Evolutionary conservation across 2,888 invertebrate genomes (phyloP).

Genomic region (Pasiphila rectangulata): DNA sequence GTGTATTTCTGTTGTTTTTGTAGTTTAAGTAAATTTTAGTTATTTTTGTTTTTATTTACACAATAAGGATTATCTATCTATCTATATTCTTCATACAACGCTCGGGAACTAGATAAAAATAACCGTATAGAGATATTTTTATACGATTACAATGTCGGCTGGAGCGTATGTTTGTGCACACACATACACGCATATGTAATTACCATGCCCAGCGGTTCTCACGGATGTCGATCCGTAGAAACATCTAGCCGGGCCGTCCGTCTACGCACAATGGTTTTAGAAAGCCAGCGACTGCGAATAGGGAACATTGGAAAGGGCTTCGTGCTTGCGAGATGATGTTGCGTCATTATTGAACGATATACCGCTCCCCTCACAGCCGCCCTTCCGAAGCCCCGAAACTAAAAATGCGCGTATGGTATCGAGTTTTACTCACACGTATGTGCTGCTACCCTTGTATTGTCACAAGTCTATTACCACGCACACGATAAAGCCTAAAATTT

Average conservation of each 20-base stretch:
- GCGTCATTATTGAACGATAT: constrained; percentile 67
- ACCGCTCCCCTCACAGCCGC: constrained; percentile 40
- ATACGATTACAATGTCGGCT: constrained; percentile 9
- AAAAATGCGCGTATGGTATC: constrained; percentile 47
- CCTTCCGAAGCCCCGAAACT: constrained; percentile 36
- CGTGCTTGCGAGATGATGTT: constrained; percentile 68
- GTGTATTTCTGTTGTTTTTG: no score
- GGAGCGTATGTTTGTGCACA: constrained; percentile 26
- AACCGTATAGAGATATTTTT: constrained; percentile 18
- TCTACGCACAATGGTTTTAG: constrained; percentile 74
- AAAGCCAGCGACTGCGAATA: constrained; percentile 77
- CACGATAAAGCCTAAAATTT: constrained; percentile 49
- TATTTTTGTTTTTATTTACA: no score
- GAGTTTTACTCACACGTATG: constrained; percentile 45
- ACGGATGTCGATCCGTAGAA: constrained; percentile 66
- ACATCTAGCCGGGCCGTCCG: constrained; percentile 46
- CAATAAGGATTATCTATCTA: no score
- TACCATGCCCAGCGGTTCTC: constrained; percentile 57
- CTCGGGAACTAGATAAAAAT: constrained; percentile 19
- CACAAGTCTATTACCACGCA: constrained; percentile 52
- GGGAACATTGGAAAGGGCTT: constrained; percentile 72
- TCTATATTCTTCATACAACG: constrained; percentile 1
- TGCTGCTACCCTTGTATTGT: constrained; percentile 62
- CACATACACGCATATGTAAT: constrained; percentile 48
- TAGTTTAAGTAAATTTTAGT: no score